Conservation (phyloP, 2,888 invertebrate genomes). For the Scaptomyza parva region DNA sequence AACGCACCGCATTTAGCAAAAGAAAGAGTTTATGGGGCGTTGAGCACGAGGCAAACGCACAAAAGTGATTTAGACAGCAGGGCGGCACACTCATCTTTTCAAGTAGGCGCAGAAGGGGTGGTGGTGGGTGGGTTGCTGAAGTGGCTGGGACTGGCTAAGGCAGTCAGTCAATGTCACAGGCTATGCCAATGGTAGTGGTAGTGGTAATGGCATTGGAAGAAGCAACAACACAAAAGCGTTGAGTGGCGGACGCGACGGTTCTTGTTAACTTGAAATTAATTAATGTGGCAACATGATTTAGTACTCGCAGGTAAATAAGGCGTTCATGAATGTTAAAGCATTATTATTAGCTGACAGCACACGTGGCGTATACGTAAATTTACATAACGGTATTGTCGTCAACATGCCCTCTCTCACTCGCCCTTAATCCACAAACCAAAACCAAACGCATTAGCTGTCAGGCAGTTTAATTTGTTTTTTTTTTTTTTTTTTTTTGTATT, state of each 20-base stretch:
- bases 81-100: constrained; percentile 56
- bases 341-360: constrained; percentile 78
- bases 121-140: background rate
- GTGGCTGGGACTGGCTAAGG: background rate
- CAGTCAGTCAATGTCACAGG: constrained; percentile 42
- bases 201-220: constrained; percentile 27
- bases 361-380: constrained; percentile 73
- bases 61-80: constrained; percentile 73
- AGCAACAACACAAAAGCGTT: constrained; percentile 27
- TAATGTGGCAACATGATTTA: constrained; percentile 80
- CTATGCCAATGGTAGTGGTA: constrained; percentile 22
- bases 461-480: constrained; percentile 72
- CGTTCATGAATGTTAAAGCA: constrained; percentile 78
- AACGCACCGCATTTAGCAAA: constrained; percentile 42
- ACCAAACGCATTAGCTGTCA: constrained; percentile 49
- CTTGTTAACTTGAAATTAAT: constrained; percentile 76
- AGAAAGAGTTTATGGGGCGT: constrained; percentile 44
- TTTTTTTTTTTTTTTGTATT: constrained; percentile 79
- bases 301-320: constrained; percentile 77
- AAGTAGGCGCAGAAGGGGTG: background rate
- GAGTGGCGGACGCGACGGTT: constrained; percentile 47
- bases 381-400: constrained; percentile 29
- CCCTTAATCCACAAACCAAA: constrained; percentile 7
- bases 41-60: constrained; percentile 64
- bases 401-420: background rate